These are phyloP conservation scores for Drosophila lacteicornis DNA, from an alignment of 1,140 invertebrate genomes.

Conservation along the genomic window DNA sequence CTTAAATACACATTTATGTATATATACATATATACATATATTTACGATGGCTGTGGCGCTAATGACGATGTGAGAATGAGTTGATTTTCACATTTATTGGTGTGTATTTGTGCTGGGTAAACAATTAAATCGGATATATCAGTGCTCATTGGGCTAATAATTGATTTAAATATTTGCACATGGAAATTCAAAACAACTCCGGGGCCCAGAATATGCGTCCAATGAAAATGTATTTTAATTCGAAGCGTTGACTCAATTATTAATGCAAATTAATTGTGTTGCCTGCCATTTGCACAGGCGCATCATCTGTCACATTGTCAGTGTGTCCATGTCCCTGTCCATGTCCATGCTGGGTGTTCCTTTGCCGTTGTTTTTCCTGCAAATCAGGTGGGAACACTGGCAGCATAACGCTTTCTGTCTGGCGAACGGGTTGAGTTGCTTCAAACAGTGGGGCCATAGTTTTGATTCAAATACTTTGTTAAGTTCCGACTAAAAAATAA, in stretches of 20 bases:
- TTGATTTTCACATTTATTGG: conserved; percentile 18
- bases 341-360: not conserved
- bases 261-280: conserved; percentile 55
- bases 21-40: not conserved
- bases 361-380: not conserved
- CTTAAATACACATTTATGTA: not conserved
- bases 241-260: conserved; percentile 51
- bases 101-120: conserved; percentile 7
- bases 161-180: conserved; percentile 54
- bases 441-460: too few relatives aligned
- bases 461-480: too few relatives aligned
- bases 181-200: conserved; percentile 33
- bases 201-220: conserved; percentile 3
- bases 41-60: not conserved
- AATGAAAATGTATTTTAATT: conserved; percentile 40
- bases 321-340: not conserved
- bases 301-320: conserved; percentile 3
- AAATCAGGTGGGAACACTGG: not conserved
- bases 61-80: conserved; percentile 16
- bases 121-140: conserved; percentile 46
- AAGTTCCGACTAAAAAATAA: too few relatives aligned
- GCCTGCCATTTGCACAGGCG: conserved; percentile 16
- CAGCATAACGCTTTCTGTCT: too few relatives aligned
- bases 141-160: conserved; percentile 44
- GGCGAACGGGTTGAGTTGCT: too few relatives aligned